A percentile compares a stretch with the other conserved stretches of the same genome.
These are phyloP conservation scores for Aurelia sp. DNA, from an alignment of 30 jellyfish, hydroid and myxozoan genomes.

Conservation along the genomic window DNA sequence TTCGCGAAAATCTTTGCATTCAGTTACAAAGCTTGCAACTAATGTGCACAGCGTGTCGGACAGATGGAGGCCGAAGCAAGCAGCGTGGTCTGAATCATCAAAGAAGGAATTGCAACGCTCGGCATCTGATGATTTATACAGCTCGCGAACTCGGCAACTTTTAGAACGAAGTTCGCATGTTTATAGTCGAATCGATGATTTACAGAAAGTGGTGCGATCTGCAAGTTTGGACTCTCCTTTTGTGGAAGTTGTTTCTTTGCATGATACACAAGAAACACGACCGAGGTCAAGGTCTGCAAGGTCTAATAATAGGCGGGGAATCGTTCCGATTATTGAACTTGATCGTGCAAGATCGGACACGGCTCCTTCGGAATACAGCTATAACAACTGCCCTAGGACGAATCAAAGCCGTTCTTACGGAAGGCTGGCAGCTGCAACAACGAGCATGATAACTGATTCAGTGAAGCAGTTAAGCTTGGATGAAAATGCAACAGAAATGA, in stretches of 20 bases:
- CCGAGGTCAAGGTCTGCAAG: neutral
- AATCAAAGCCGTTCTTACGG: too few species aligned
- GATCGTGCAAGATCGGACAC: neutral
- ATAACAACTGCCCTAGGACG: too few species aligned
- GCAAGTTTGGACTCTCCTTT: neutral
- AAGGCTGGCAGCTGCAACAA: neutral
- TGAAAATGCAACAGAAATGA: neutral
- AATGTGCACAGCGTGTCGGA: neutral
- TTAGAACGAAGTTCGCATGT: conserved; percentile 29
- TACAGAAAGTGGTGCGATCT: conserved; percentile 21
- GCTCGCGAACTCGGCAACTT: conserved; percentile 20
- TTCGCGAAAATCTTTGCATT: too few species aligned
- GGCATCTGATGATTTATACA: conserved; percentile 4
- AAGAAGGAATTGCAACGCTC: neutral
- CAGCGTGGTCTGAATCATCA: neutral
- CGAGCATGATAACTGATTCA: neutral
- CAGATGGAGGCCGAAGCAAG: neutral
- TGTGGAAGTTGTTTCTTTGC: neutral
- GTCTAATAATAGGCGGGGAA: neutral
- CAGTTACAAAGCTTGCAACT: too few species aligned
- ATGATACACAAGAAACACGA: neutral
- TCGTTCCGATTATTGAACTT: too few species aligned
- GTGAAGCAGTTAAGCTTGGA: conserved; percentile 25
- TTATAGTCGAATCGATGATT: conserved; percentile 10
- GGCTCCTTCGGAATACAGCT: neutral